Conservation (phyloP, 2,797 vertebrate genomes). For the Thamnophis elegans region DNA sequence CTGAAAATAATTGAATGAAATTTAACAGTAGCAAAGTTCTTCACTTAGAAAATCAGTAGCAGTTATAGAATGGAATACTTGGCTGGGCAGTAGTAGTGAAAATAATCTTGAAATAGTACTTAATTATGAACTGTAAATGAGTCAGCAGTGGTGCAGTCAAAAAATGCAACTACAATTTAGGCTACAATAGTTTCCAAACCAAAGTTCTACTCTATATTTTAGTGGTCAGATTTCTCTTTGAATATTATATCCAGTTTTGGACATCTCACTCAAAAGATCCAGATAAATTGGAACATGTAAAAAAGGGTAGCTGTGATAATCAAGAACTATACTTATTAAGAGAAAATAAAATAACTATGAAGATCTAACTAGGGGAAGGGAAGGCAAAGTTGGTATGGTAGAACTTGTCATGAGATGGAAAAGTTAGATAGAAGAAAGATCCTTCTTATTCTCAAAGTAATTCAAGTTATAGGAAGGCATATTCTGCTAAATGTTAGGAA, state of each 20-base stretch:
- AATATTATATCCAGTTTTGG: neutral
- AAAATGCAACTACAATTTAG: neutral
- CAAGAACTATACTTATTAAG: neutral
- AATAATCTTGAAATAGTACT: neutral
- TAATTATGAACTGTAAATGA: neutral
- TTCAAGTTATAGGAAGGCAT: neutral
- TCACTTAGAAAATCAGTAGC: neutral
- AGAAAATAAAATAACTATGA: neutral
- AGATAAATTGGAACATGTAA: neutral
- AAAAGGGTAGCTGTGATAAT: neutral
- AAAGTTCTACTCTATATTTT: neutral
- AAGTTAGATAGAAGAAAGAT: neutral
- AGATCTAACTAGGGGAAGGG: neutral
- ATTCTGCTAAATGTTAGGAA: neutral
- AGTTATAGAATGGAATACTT: neutral
- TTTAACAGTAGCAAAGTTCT: neutral
- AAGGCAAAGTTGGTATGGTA: neutral
- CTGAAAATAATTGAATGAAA: neutral
- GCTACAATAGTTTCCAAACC: neutral
- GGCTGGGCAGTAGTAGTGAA: neutral
- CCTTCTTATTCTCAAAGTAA: neutral
- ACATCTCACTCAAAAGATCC: neutral
- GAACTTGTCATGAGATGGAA: neutral
- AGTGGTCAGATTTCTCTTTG: neutral
- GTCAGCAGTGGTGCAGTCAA: neutral